Conservation (phyloP, 2,113 vertebrate genomes). For the Elachura formosa region DNA sequence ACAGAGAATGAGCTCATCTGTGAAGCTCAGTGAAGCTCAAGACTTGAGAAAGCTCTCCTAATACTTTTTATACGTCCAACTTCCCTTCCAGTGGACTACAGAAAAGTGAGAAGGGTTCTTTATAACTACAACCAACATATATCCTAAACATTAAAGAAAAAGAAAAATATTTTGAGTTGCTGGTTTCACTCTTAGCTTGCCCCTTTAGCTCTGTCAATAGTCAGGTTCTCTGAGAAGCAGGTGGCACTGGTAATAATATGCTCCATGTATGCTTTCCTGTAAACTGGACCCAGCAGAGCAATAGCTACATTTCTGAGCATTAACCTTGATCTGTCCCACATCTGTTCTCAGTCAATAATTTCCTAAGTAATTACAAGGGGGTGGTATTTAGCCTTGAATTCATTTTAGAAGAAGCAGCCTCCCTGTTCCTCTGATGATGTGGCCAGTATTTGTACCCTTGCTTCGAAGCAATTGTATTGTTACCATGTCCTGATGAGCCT, state of each 20-base stretch:
- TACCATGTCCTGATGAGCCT: neutral
- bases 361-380: neutral
- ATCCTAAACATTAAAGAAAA: neutral
- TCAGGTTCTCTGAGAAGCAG: neutral
- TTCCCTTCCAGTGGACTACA: neutral
- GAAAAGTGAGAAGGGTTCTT: neutral
- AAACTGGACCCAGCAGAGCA: neutral
- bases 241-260: neutral
- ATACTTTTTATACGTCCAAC: neutral
- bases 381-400: slow-evolving; percentile 23
- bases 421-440: neutral
- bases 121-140: neutral
- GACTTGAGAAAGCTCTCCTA: neutral
- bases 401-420: neutral
- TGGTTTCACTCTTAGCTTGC: neutral
- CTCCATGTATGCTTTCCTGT: neutral
- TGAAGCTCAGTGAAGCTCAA: neutral
- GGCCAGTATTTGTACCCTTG: neutral
- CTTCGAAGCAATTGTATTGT: neutral
- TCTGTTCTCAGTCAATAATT: neutral
- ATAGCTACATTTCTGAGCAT: neutral
- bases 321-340: neutral
- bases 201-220: neutral
- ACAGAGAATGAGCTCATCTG: neutral
- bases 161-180: neutral